Evolutionary conservation across 2,888 invertebrate species (phyloP).

Genomic region (Pecten maximus): DNA sequence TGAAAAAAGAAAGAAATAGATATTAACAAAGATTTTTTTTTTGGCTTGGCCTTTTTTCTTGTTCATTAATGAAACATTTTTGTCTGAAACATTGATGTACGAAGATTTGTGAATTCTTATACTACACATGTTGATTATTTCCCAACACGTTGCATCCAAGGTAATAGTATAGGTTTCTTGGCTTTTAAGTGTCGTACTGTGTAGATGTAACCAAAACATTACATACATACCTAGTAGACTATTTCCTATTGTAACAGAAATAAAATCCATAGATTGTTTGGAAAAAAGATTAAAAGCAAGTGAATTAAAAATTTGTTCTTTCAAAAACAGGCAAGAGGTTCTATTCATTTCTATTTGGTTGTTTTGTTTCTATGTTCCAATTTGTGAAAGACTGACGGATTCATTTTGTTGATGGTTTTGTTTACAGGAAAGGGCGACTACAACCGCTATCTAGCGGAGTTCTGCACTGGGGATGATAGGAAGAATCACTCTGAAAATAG

Average conservation of each 20-base stretch:
- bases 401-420: background rate
- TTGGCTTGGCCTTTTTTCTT: too few relatives aligned
- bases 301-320: background rate
- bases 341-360: background rate
- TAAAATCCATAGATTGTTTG: background rate
- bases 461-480: constrained; percentile 97
- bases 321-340: background rate
- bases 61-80: too few relatives aligned
- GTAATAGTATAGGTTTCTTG: background rate
- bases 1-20: too few relatives aligned
- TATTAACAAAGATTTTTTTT: too few relatives aligned
- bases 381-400: background rate
- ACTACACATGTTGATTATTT: background rate
- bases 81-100: background rate
- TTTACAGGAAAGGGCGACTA: constrained; percentile 93
- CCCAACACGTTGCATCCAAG: background rate
- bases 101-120: background rate
- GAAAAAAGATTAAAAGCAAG: background rate
- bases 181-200: constrained; percentile 33
- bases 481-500: constrained; percentile 99
- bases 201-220: constrained; percentile 14
- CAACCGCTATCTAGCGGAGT: constrained; percentile 98
- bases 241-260: background rate
- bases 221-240: background rate
- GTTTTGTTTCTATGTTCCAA: background rate